phyloP scores from a whole-genome alignment of 2,888 invertebrate genomes.

The Metacarcinus magister region DNA sequence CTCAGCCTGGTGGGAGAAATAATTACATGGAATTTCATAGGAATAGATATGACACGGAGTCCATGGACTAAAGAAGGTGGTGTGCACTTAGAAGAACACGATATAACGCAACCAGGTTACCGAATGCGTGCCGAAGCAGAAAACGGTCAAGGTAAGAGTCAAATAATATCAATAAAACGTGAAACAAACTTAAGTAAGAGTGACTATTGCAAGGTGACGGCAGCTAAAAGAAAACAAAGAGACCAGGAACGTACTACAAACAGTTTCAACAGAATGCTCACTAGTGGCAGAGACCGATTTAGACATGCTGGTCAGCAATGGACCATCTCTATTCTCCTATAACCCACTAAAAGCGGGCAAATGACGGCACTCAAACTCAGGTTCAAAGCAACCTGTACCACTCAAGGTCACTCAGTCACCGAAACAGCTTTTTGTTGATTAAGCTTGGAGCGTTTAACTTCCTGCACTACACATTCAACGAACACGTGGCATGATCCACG shows the following conservation, averaged over 20 bases:
- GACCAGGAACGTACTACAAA: background rate
- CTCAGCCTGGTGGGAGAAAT: constrained; percentile 32
- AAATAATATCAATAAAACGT: background rate
- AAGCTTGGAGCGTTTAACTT: background rate
- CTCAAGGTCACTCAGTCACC: background rate
- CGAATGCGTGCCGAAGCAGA: background rate
- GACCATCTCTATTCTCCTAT: background rate
- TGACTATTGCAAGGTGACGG: background rate
- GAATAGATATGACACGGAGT: background rate
- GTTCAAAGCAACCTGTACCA: background rate
- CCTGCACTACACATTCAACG: background rate
- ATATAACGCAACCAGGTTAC: no score
- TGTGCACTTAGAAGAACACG: no score
- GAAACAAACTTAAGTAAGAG: background rate
- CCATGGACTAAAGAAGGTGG: background rate
- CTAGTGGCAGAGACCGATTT: background rate
- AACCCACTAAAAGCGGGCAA: background rate
- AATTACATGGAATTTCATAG: background rate
- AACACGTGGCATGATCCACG: background rate
- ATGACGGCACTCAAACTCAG: background rate
- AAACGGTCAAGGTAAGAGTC: background rate
- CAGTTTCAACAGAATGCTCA: background rate
- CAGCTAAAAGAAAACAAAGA: background rate
- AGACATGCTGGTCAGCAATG: background rate
- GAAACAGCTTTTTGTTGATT: background rate